A percentile compares a stretch with the other conserved stretches of the same genome.
Evolutionary conservation across 1,140 invertebrate genomes (phyloP).

Genomic region (Linepithema humile): DNA sequence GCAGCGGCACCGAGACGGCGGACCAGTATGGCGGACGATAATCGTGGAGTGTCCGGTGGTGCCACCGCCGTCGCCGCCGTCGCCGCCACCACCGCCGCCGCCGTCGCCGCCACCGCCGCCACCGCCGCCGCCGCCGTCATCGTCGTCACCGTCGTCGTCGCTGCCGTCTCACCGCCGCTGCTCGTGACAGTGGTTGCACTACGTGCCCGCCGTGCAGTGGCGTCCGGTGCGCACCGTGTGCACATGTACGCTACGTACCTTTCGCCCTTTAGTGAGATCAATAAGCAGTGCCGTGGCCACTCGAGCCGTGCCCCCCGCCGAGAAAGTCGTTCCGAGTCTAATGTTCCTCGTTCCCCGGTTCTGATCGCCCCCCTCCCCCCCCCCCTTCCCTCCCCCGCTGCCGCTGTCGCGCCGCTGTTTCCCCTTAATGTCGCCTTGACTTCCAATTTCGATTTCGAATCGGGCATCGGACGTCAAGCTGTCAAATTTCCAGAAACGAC

Average conservation of each 20-base stretch:
- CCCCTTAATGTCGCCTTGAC: neutral
- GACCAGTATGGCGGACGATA: conserved; percentile 42
- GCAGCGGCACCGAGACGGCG: conserved; percentile 28
- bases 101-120: neutral
- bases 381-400: too few species aligned
- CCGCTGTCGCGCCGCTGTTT: neutral
- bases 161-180: conserved; percentile 30
- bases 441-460: neutral
- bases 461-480: neutral
- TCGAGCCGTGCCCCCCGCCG: conserved; percentile 67
- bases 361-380: neutral
- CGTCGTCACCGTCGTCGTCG: too few species aligned
- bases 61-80: conserved; percentile 3
- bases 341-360: conserved; percentile 8
- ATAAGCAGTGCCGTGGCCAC: conserved; percentile 79
- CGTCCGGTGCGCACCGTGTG: conserved; percentile 71
- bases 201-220: conserved; percentile 64
- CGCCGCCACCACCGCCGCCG: neutral
- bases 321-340: conserved; percentile 55
- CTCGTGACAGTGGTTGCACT: conserved; percentile 61
- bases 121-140: neutral
- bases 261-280: conserved; percentile 77
- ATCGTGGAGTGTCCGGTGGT: conserved; percentile 46
- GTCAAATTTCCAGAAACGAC: neutral
- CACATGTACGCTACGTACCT: conserved; percentile 77